These are phyloP conservation scores for Sapajus apella DNA, from an alignment of 2,113 vertebrate species.

Conservation along the genomic window DNA sequence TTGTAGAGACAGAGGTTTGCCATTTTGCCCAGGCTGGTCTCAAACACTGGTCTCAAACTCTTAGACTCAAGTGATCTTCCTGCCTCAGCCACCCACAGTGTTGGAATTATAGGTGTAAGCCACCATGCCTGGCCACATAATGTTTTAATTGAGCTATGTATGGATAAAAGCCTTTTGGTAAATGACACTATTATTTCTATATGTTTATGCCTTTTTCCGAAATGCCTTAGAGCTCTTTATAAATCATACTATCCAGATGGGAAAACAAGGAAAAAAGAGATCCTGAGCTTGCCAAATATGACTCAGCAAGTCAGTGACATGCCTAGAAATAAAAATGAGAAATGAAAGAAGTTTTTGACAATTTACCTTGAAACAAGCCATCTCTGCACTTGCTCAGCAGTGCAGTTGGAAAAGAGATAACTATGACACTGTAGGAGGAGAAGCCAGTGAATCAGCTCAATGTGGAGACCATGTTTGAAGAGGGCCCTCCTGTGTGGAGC, in stretches of 20 bases:
- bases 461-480: neutral
- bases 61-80: no score
- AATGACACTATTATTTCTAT: neutral
- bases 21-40: no score
- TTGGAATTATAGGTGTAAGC: no score
- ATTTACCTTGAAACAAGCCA: constrained; percentile 7
- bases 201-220: constrained; percentile 35
- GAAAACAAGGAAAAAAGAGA: neutral
- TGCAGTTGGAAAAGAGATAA: neutral
- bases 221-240: constrained; percentile 41
- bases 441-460: constrained; percentile 31
- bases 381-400: neutral
- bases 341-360: constrained; percentile 18
- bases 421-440: neutral
- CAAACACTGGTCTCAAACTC: no score
- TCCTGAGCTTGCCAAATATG: constrained; percentile 59
- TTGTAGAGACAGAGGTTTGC: no score
- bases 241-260: constrained; percentile 31
- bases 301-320: constrained; percentile 67
- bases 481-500: neutral
- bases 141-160: constrained; percentile 42
- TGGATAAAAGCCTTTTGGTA: constrained; percentile 37
- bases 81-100: no score
- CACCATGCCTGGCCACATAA: neutral
- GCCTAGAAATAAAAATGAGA: constrained; percentile 53